These are phyloP conservation scores for Gallinago paraguaiae DNA, from an alignment of 2,113 vertebrate genomes.

Conservation along the genomic window DNA sequence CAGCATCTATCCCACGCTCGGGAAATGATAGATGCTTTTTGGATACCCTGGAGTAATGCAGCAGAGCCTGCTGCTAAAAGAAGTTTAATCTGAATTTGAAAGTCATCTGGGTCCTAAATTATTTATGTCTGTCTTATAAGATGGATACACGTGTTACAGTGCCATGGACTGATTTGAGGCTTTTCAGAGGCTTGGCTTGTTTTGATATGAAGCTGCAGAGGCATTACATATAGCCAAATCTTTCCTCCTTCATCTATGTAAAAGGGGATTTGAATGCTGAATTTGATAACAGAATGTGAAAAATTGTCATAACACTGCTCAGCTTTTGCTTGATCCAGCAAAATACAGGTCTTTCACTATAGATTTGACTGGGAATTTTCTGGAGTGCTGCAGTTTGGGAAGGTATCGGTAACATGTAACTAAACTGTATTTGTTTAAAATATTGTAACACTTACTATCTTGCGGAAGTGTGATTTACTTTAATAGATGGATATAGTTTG, in stretches of 20 bases:
- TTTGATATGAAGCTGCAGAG: neutral
- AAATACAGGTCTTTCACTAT: neutral
- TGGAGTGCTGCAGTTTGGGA: neutral
- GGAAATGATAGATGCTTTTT: neutral
- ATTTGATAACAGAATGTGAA: neutral
- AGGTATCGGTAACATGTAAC: rapidly evolving
- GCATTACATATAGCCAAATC: neutral
- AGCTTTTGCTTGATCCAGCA: neutral
- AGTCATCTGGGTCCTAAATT: neutral
- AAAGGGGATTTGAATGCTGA: neutral
- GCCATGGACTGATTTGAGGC: neutral
- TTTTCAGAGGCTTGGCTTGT: neutral
- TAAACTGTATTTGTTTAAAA: neutral
- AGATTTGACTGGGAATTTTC: neutral
- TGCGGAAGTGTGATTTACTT: neutral
- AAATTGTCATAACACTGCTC: neutral
- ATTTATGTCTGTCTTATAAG: neutral
- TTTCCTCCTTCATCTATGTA: neutral
- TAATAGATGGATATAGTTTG: neutral
- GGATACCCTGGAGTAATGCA: neutral
- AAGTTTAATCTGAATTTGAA: constrained; percentile 10
- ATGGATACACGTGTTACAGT: neutral
- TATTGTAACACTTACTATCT: neutral
- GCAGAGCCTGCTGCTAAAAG: neutral
- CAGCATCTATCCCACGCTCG: neutral